Conservation (phyloP, 1,140 invertebrate genomes). For the Drosophila bipectinata region DNA sequence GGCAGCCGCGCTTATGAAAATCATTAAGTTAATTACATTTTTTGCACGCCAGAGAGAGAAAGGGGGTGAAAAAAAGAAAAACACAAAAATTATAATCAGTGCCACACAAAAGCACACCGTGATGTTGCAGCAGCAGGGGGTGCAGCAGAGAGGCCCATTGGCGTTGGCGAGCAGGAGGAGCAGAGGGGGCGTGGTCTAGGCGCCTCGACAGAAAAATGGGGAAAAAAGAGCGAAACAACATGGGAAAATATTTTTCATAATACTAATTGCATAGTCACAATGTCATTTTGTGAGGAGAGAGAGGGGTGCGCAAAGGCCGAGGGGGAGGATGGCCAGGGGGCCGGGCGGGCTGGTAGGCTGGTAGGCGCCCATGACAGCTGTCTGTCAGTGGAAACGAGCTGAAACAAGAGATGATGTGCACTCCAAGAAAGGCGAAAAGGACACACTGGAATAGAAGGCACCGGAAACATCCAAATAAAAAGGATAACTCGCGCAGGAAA, state of each 20-base stretch:
- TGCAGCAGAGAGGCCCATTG: conserved; percentile 1
- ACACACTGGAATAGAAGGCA: not conserved
- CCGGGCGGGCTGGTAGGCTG: conserved; percentile 1
- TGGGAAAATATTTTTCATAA: conserved; percentile 81
- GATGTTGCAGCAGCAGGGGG: conserved; percentile 9
- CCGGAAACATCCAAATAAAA: not conserved
- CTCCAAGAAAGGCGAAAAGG: not conserved
- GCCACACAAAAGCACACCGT: conserved; percentile 78
- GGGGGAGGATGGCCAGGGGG: not conserved
- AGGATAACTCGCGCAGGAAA: not conserved
- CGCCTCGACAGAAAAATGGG: conserved; percentile 19
- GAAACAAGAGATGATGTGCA: conserved; percentile 45
- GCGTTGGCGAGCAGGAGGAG: not conserved
- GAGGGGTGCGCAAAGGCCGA: not conserved
- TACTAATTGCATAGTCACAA: conserved; percentile 84
- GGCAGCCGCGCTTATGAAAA: conserved; percentile 69
- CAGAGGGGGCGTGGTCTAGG: conserved; percentile 5
- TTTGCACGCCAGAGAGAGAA: conserved; percentile 63
- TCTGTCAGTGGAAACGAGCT: conserved; percentile 57
- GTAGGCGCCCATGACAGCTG: conserved; percentile 62
- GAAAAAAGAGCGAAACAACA: conserved; percentile 52
- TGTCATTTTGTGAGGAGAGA: conserved; percentile 71
- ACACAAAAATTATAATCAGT: conserved; percentile 77
- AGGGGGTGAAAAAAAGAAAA: conserved; percentile 26
- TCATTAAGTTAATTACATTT: conserved; percentile 82